Evolutionary conservation across 2,797 vertebrate genomes (phyloP), one percentile per base, ranked within the genome.

Genomic region (Mormyrus proboscirostris): DNA sequence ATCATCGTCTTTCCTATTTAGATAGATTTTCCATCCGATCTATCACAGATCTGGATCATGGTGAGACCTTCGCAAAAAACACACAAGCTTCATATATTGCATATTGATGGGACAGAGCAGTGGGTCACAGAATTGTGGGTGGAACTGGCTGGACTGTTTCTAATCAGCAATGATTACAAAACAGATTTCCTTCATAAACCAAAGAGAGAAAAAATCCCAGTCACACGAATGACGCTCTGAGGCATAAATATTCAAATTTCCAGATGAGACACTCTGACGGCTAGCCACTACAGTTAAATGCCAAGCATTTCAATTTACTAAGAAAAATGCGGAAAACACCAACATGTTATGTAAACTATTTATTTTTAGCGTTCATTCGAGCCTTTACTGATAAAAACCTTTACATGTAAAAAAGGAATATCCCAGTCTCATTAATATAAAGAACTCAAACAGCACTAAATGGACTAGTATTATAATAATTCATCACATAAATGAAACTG

Each of bases 381-480:
- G 86, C 19, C 16, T 22, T 44, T 14, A 10, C 86, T 88, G 57
- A 88, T 33, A 88, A 44, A 88, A 41, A 88, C 47, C 57, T 87
- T 62, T 38, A n/a, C 57, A 8, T 16, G 57, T 62, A 10, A 65
- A 88, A 47, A 22, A 65, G 29, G 6, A 87, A 12, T 57, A 25
- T 91, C 88, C 91, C 87, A 44, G 83, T 85, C 90, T 92, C 73
- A 51, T 51, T 88, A 86, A 90, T 88, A 41, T 47, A 55, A 89
- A 88, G 88, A 88, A 82, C 92, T 89, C 76, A 91, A 90, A 88
- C 89, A 88, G 76, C 7, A 19, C 88, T 90, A 83, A 88, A 87
- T 49, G 19, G 76, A 83, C 5, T 4, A 49, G n/a, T 47, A 22
- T 22, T 49, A 44, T 4, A 47, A 33, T 82, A 83, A 47, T 19